Evolutionary conservation across 2,888 invertebrate genomes (phyloP).

Genomic region (Argyresthia goedartella): DNA sequence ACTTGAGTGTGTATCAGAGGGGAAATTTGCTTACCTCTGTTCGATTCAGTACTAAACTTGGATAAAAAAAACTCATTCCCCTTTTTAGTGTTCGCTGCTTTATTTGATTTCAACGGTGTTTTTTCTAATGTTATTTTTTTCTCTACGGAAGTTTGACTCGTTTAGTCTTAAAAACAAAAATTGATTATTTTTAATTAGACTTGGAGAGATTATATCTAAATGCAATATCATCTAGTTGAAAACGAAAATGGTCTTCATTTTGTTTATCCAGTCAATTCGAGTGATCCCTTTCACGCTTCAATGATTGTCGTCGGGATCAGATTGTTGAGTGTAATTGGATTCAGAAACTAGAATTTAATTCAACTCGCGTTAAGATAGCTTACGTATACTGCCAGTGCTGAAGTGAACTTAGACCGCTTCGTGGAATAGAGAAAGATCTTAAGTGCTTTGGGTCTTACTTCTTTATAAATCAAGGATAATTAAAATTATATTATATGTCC

Average conservation of each 20-base stretch:
- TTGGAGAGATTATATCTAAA: neutral
- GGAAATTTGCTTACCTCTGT: slow-evolving; percentile 44
- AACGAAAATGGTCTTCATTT: neutral
- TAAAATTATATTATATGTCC: too few species aligned
- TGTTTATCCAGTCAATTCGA: neutral
- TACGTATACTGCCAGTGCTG: too few species aligned
- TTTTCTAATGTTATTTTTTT: neutral
- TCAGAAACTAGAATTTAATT: too few species aligned
- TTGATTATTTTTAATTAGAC: slow-evolving; percentile 1
- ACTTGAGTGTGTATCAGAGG: slow-evolving; percentile 27
- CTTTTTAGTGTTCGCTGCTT: slow-evolving; percentile 15
- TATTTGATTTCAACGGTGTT: slow-evolving; percentile 14
- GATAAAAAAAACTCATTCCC: slow-evolving; percentile 26
- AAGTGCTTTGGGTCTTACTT: too few species aligned
- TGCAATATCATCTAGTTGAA: neutral
- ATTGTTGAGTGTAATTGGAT: too few species aligned
- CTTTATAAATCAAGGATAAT: too few species aligned
- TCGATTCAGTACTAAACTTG: slow-evolving; percentile 30
- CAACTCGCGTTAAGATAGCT: too few species aligned
- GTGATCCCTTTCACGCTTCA: too few species aligned
- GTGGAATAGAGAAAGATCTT: neutral
- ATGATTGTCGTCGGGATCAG: too few species aligned
- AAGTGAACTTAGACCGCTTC: neutral
- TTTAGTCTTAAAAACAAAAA: too few species aligned
- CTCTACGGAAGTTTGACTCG: neutral